Evolutionary conservation across 1,140 invertebrate species (phyloP), one percentile per base, ranked within the genome.

Genomic region (Macrobrachium rosenbergii): DNA sequence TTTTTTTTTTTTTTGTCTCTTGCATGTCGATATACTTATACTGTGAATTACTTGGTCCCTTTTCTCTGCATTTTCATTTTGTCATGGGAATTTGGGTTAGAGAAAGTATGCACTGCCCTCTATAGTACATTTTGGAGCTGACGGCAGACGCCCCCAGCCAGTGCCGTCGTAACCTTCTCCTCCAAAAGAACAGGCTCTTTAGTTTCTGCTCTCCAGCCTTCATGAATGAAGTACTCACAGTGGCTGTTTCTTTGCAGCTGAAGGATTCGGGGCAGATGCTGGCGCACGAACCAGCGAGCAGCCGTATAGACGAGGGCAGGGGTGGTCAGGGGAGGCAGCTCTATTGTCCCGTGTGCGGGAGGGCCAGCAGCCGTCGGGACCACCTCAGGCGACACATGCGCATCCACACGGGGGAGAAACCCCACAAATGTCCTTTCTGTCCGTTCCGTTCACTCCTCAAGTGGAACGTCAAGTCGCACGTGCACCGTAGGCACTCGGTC

Each of bases 211-310:
- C 75, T 77, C 75, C 37, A 37, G 62, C 60, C 62, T 45, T 37
- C 59, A 17, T 75, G 64, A 60, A 37, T 84, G 60, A 60, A 84
- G 63, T 60, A 87, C 85, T 87, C 64, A 87, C 72, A 69, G 77
- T 76, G 69, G 85, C 85, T 87, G 85, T 87, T 87, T 87, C 85
- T 87, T 87, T 87, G 85, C 85, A 87, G 85, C 85, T 87, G 52
- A 78, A 82, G 81, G 85, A 87, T 62, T 78, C 85, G 58, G 85
- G 78, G 69, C 67, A 77, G 58, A 59, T 81, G 85, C 64, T 87
- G 85, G 85, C 72, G 78, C 76, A 77, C 81, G 85, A 81, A 45
- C 59, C 78, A 73, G 23, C 81, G 58, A 78, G 85, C 19, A 67
- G 59, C 85, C 64, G 43, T 73, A 17, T 81, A 79, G 72, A 59